A percentile compares a stretch with the other conserved stretches of the same genome.
These are phyloP conservation scores for Apis laboriosa DNA, from an alignment of 1,140 invertebrate species.

Conservation along the genomic window DNA sequence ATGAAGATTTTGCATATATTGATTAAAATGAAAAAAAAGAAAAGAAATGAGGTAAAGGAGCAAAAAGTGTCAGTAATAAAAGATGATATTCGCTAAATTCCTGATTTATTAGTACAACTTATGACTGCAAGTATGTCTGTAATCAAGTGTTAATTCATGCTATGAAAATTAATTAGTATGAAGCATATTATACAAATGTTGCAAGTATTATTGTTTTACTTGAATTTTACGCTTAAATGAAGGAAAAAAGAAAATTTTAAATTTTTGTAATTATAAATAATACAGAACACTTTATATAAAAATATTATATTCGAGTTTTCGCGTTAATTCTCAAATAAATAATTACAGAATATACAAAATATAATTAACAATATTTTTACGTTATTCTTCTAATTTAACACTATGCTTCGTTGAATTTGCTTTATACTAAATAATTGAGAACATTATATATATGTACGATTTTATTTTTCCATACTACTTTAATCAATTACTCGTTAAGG, in stretches of 20 bases:
- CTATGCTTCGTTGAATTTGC: constrained; percentile 9
- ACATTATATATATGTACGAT: constrained; percentile 27
- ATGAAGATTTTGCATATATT: constrained; percentile 4
- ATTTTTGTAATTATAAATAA: constrained; percentile 5
- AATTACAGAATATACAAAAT: no score
- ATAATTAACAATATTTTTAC: background rate
- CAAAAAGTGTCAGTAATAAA: constrained; percentile 1
- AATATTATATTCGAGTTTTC: constrained; percentile 5
- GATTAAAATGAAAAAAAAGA: background rate
- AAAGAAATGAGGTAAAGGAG: background rate
- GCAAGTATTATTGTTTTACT: constrained; percentile 7
- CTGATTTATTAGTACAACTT: constrained; percentile 49
- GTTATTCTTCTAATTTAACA: background rate
- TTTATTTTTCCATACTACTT: constrained; percentile 44
- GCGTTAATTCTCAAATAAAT: background rate
- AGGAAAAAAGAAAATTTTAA: background rate
- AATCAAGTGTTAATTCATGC: constrained; percentile 27
- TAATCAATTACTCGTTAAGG: constrained; percentile 25
- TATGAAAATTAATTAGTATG: constrained; percentile 47
- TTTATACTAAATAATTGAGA: constrained; percentile 41
- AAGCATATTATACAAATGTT: constrained; percentile 26
- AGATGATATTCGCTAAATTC: constrained; percentile 34
- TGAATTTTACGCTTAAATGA: constrained; percentile 2
- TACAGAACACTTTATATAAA: constrained; percentile 6
- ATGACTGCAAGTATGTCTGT: constrained; percentile 20